phyloP scores from a whole-genome alignment of 2,888 invertebrate genomes.

The Orchestes rusci region DNA sequence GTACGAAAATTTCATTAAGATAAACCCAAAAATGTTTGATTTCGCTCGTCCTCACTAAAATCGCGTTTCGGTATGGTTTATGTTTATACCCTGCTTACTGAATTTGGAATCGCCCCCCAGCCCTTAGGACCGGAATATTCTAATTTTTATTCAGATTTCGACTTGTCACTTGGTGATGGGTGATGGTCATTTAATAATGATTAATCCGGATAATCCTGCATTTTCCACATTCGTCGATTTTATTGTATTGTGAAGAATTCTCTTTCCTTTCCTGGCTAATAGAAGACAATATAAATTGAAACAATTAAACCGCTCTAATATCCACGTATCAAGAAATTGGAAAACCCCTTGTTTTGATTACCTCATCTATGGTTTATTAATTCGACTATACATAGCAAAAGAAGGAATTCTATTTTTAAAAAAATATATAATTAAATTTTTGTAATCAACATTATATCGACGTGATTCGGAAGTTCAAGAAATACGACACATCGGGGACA shows the following conservation, averaged over 20 bases:
- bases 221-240: too few relatives aligned
- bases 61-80: conserved; percentile 19
- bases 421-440: too few relatives aligned
- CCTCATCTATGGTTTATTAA: conserved; percentile 22
- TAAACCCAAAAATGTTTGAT: conserved; percentile 27
- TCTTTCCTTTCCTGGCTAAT: too few relatives aligned
- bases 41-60: conserved; percentile 17
- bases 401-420: conserved; percentile 23
- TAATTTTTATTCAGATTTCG: conserved; percentile 15
- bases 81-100: conserved; percentile 16
- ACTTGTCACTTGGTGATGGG: too few relatives aligned
- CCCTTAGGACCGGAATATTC: conserved; percentile 14
- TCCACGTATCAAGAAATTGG: conserved; percentile 34
- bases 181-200: too few relatives aligned
- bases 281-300: too few relatives aligned
- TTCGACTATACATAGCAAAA: too few relatives aligned
- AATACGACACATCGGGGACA: conserved; percentile 23
- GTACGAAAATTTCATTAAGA: conserved; percentile 28
- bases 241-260: too few relatives aligned
- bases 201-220: too few relatives aligned
- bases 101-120: conserved; percentile 12
- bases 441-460: conserved; percentile 15
- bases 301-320: too few relatives aligned
- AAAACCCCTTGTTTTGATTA: too few relatives aligned
- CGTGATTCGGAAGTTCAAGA: conserved; percentile 18